A percentile compares a stretch with the other conserved stretches of the same genome.
Conservation (phyloP, 2,888 invertebrate species). For the Alloscopus bannaensis region DNA sequence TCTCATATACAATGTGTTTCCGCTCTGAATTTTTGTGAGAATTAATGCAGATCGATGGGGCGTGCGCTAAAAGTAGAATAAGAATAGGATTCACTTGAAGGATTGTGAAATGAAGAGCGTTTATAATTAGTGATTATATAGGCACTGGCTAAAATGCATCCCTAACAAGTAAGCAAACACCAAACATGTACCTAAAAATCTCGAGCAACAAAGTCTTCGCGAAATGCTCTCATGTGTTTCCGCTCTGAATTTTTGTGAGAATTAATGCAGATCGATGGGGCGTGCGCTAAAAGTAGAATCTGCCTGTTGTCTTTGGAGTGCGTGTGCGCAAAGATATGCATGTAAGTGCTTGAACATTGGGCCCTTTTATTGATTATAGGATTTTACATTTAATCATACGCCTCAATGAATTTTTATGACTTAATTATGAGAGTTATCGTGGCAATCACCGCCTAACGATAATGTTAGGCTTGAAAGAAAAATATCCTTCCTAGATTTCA, state of each 20-base stretch:
- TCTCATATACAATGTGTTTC: not conserved
- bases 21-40: slow-evolving; percentile 8
- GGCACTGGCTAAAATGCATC: slow-evolving; percentile 28
- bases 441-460: not conserved
- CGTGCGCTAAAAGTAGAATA: not conserved
- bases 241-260: slow-evolving; percentile 8
- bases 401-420: slow-evolving; percentile 11
- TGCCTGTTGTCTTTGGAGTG: not conserved
- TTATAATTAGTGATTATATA: slow-evolving; percentile 22
- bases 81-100: not conserved
- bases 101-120: not conserved
- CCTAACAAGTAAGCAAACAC: slow-evolving; percentile 31
- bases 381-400: not conserved
- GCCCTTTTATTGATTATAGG: not conserved
- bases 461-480: not conserved
- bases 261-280: not conserved
- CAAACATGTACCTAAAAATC: not conserved
- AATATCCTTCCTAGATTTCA: not conserved
- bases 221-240: not conserved
- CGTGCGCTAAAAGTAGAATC: not conserved
- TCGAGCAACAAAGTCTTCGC: not conserved
- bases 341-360: not conserved
- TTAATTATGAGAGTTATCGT: slow-evolving; percentile 7
- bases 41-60: not conserved
- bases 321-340: not conserved